Percentiles rank a stretch among this genome's conserved stretches.
Conservation (phyloP, 2,888 invertebrate species). For the Orthosia incerta region DNA sequence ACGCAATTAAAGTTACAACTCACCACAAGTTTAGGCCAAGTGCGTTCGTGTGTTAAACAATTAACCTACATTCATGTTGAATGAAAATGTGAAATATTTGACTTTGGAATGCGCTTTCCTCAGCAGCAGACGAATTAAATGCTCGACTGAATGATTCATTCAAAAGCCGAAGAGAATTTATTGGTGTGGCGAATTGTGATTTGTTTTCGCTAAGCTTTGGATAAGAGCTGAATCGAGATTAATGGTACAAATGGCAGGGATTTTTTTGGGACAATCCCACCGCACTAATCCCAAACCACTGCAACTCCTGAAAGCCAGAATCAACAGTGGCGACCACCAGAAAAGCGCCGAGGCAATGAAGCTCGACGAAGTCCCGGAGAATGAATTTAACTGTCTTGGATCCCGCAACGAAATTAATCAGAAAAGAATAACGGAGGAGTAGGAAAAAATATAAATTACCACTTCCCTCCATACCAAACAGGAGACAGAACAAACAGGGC, state of each 20-base stretch:
- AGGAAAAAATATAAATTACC: too few relatives aligned
- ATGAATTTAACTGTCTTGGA: too few relatives aligned
- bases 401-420: too few relatives aligned
- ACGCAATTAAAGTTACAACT: conserved; percentile 38
- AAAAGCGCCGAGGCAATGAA: too few relatives aligned
- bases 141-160: conserved; percentile 38
- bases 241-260: background rate
- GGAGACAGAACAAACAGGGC: too few relatives aligned
- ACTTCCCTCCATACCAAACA: too few relatives aligned
- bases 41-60: conserved; percentile 58
- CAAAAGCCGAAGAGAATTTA: conserved; percentile 16
- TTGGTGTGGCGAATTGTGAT: conserved; percentile 18
- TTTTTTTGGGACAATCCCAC: too few relatives aligned
- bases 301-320: too few relatives aligned
- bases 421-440: too few relatives aligned
- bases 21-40: conserved; percentile 33
- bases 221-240: background rate
- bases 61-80: conserved; percentile 65
- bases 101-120: conserved; percentile 64
- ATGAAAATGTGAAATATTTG: conserved; percentile 63
- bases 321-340: too few relatives aligned
- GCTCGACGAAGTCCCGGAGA: too few relatives aligned
- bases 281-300: too few relatives aligned
- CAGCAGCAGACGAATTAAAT: conserved; percentile 7
- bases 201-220: conserved; percentile 15